Conservation (phyloP, 2,888 invertebrate genomes). For the Hirtodrosophila histrioides region DNA sequence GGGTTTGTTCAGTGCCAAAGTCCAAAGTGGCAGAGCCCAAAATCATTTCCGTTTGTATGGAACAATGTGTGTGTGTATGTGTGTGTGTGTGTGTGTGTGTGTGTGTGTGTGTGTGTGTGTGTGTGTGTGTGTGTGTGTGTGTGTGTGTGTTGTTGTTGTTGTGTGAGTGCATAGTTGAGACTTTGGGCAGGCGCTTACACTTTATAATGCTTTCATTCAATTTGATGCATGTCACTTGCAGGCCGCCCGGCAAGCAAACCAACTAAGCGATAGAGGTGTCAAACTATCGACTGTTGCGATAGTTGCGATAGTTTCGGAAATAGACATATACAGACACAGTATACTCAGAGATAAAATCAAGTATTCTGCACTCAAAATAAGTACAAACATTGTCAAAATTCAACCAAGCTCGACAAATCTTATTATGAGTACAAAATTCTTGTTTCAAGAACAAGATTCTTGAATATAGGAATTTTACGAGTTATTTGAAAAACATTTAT, state of each 20-base stretch:
- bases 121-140: slow-evolving; percentile 6
- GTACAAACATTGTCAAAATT: too few species aligned
- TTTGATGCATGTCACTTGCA: slow-evolving; percentile 57
- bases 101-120: slow-evolving; percentile 11
- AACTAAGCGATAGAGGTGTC: slow-evolving; percentile 4
- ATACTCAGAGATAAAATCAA: too few species aligned
- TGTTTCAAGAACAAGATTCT: too few species aligned
- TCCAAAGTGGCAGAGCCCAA: slow-evolving; percentile 34
- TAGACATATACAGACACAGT: too few species aligned
- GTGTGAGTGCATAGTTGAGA: slow-evolving; percentile 3
- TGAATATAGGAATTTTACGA: too few species aligned
- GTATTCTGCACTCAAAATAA: too few species aligned
- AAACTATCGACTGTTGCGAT: too few species aligned
- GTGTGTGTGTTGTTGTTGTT: slow-evolving; percentile 4
- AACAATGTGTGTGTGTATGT: slow-evolving; percentile 4
- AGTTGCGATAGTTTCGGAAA: too few species aligned
- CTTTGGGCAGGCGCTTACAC: slow-evolving; percentile 16
- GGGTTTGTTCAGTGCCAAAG: slow-evolving; percentile 39
- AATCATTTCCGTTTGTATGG: slow-evolving; percentile 21
- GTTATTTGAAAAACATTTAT: too few species aligned
- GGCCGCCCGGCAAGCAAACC: slow-evolving; percentile 4
- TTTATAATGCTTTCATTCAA: slow-evolving; percentile 57
- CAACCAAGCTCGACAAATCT: too few species aligned
- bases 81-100: slow-evolving; percentile 8
- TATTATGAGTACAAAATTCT: too few species aligned